Percentiles rank a stretch among this genome's conserved stretches.
Conservation (phyloP, 2,888 invertebrate species). For the Papilio gigon region DNA sequence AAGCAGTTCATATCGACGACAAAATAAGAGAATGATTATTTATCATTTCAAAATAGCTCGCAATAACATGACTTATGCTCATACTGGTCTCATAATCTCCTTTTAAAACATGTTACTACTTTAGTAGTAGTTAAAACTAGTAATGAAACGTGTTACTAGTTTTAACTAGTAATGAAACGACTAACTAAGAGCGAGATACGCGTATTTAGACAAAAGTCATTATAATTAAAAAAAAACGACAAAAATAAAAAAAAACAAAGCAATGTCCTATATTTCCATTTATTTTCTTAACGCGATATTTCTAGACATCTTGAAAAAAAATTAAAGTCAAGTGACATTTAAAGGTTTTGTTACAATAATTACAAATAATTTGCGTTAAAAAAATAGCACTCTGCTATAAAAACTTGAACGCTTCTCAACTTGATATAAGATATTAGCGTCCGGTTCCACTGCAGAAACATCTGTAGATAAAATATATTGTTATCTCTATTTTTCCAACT, state of each 20-base stretch:
- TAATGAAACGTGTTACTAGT: not conserved
- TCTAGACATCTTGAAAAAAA: constrained; percentile 12
- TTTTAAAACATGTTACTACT: not conserved
- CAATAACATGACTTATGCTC: not conserved
- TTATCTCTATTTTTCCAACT: too few relatives aligned
- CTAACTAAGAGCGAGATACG: too few relatives aligned
- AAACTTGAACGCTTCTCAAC: not conserved
- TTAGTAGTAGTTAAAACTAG: too few relatives aligned
- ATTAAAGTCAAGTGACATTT: constrained; percentile 22
- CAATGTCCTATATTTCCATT: too few relatives aligned
- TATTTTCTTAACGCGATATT: not conserved
- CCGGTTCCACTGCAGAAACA: not conserved
- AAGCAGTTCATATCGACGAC: constrained; percentile 11
- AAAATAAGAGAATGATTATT: not conserved
- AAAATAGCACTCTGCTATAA: not conserved
- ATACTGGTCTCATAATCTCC: not conserved
- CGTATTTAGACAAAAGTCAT: not conserved
- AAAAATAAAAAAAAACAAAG: constrained; percentile 1
- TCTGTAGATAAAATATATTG: too few relatives aligned
- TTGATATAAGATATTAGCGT: not conserved
- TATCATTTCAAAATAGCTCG: not conserved
- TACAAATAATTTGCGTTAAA: constrained; percentile 7
- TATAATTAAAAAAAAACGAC: not conserved
- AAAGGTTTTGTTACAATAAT: constrained; percentile 18
- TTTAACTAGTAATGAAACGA: too few relatives aligned